These are phyloP conservation scores for Agrotis segetum DNA, from an alignment of 2,888 invertebrate species.

Conservation along the genomic window DNA sequence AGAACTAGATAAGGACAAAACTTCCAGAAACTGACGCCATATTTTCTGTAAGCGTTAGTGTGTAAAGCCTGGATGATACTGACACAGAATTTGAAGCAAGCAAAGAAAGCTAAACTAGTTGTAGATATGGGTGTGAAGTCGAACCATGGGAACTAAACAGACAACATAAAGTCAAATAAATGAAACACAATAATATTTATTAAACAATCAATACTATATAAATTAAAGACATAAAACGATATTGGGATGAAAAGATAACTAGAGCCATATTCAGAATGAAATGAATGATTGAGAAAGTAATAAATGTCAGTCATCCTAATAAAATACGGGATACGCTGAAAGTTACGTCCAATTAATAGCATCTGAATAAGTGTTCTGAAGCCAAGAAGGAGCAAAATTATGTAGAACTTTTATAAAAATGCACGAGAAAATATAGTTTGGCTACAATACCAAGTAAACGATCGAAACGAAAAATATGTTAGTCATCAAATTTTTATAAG, in stretches of 20 bases:
- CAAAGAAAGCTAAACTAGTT: neutral
- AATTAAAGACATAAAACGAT: neutral
- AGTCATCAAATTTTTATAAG: neutral
- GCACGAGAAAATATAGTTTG: neutral
- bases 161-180: neutral
- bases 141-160: neutral
- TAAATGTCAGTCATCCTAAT: conserved; percentile 28
- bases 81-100: neutral
- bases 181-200: too few relatives aligned
- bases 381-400: neutral
- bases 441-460: neutral
- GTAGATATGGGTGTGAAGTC: neutral
- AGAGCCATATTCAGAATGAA: conserved; percentile 8
- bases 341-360: conserved; percentile 20
- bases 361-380: conserved; percentile 1
- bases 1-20: neutral
- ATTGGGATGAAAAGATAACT: conserved; percentile 5
- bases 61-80: neutral
- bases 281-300: conserved; percentile 33
- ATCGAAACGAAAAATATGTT: neutral
- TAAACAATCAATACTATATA: neutral
- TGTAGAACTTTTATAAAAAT: neutral
- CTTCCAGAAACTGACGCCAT: neutral
- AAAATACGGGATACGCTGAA: conserved; percentile 36
- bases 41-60: neutral